Conservation (phyloP, 2,797 vertebrate species). For the Rhabdophis nuchalis region DNA sequence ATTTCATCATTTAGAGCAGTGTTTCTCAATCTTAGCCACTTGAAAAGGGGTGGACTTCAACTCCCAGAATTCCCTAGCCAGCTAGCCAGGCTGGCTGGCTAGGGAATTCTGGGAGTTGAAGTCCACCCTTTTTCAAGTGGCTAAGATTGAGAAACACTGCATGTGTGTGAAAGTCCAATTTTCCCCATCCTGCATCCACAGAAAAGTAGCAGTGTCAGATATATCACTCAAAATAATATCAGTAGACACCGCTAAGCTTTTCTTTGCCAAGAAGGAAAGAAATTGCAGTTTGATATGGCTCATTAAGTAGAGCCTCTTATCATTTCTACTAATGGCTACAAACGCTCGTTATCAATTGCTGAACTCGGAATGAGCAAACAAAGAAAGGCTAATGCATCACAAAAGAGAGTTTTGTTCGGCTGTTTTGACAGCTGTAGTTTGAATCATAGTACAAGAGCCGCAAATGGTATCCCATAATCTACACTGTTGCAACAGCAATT, state of each 20-base stretch:
- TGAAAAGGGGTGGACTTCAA: not conserved
- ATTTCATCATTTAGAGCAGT: not conserved
- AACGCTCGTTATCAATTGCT: conserved; percentile 57
- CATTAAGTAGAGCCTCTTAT: conserved; percentile 45
- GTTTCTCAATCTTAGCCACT: not conserved
- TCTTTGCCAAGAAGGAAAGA: conserved; percentile 55
- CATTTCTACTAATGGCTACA: conserved; percentile 55
- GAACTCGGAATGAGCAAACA: conserved; percentile 55
- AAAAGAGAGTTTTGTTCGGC: conserved; percentile 60
- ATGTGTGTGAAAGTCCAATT: not conserved
- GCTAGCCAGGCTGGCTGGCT: too few species aligned
- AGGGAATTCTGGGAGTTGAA: not conserved
- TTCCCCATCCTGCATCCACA: not conserved
- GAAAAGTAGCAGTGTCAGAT: not conserved
- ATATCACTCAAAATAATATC: not conserved
- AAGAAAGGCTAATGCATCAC: conserved; percentile 60
- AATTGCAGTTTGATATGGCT: conserved; percentile 41
- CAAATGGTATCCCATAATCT: conserved; percentile 45
- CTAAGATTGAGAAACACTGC: not conserved
- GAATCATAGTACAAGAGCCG: conserved; percentile 52
- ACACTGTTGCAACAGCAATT: conserved; percentile 55
- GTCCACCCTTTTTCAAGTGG: not conserved
- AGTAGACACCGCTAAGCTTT: conserved; percentile 52
- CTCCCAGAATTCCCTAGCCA: not conserved
- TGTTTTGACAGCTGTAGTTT: conserved; percentile 64